A percentile compares a stretch with the other conserved stretches of the same genome.
These are phyloP conservation scores for Cynodonichthys magdalenae DNA, from an alignment of 2,797 vertebrate species.

Conservation along the genomic window DNA sequence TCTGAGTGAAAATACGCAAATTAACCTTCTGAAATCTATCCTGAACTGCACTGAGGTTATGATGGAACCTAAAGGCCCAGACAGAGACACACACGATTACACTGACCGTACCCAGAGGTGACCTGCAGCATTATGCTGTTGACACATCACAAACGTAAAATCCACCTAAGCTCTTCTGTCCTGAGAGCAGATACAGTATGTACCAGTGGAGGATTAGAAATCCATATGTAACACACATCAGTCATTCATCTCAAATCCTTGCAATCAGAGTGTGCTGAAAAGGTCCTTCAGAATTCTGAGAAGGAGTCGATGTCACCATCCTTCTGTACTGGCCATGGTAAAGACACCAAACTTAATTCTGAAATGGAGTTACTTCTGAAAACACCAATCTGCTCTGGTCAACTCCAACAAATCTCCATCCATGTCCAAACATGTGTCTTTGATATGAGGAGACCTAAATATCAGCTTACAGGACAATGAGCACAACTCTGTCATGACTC, in stretches of 20 bases:
- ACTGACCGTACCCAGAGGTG: constrained; percentile 30
- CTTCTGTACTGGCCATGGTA: neutral
- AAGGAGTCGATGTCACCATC: neutral
- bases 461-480: neutral
- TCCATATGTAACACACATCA: constrained; percentile 22
- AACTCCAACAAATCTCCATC: neutral
- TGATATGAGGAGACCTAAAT: neutral
- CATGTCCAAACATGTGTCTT: neutral
- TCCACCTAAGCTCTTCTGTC: constrained; percentile 60
- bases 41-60: constrained; percentile 1
- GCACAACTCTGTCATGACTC: neutral
- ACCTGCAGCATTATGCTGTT: constrained; percentile 41
- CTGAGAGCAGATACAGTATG: constrained; percentile 25
- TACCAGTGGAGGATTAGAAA: constrained; percentile 56
- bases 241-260: constrained; percentile 20
- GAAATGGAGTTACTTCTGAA: neutral
- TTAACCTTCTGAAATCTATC: too few species aligned
- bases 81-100: constrained; percentile 5
- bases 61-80: constrained; percentile 15
- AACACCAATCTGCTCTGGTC: neutral
- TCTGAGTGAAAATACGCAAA: too few species aligned
- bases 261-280: constrained; percentile 20
- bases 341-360: neutral
- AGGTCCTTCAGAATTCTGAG: neutral
- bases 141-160: constrained; percentile 35